These are phyloP conservation scores for Chaetops frenatus DNA, from an alignment of 2,113 vertebrate species.

Conservation along the genomic window DNA sequence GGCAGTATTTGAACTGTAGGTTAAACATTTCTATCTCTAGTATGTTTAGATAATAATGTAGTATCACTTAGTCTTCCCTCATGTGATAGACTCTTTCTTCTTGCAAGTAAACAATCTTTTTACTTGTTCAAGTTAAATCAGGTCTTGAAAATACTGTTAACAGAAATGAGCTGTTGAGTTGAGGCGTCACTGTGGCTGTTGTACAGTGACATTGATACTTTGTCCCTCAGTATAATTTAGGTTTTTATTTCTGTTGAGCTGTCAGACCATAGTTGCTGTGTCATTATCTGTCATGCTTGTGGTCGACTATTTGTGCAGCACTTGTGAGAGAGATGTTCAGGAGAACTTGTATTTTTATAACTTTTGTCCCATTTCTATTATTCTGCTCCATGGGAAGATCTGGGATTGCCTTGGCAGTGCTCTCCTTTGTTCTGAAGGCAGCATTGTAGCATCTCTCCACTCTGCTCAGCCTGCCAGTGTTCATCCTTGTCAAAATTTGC, in stretches of 20 bases:
- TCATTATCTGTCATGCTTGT: neutral
- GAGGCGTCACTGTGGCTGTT: neutral
- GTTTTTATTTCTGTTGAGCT: neutral
- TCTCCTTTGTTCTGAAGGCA: neutral
- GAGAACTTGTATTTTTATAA: neutral
- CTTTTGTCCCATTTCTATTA: neutral
- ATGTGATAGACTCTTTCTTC: neutral
- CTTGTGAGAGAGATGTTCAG: neutral
- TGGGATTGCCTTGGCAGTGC: too few relatives aligned
- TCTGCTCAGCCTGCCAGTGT: neutral
- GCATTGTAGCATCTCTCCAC: fast-evolving
- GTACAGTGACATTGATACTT: neutral
- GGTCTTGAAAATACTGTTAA: neutral
- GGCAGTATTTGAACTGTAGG: neutral
- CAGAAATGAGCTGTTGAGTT: neutral
- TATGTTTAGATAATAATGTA: neutral
- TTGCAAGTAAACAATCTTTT: neutral
- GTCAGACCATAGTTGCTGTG: neutral
- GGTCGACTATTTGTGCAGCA: neutral
- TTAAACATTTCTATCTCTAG: neutral
- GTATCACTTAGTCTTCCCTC: neutral
- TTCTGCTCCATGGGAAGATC: too few relatives aligned
- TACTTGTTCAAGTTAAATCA: neutral
- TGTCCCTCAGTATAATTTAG: neutral
- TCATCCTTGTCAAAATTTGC: neutral